These are phyloP conservation scores for Phrynocephalus guinanensis DNA, from an alignment of 2,797 vertebrate species.

Conservation along the genomic window DNA sequence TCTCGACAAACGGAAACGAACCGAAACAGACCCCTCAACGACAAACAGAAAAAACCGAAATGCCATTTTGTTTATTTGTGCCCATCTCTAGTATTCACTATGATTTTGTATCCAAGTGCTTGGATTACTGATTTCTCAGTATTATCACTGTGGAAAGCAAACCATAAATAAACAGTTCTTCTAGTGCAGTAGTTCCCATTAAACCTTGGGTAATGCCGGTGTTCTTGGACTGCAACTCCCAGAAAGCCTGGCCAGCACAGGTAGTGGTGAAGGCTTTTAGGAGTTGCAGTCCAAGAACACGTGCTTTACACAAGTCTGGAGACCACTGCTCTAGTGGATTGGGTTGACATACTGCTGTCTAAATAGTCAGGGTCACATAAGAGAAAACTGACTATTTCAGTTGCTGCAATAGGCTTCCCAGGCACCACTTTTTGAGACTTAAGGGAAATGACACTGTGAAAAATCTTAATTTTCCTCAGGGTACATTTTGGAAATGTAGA, in stretches of 20 bases:
- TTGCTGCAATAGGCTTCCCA: slow-evolving; percentile 38
- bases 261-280: too few relatives aligned
- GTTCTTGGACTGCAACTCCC: too few relatives aligned
- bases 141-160: neutral
- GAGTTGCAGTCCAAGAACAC: too few relatives aligned
- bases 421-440: slow-evolving; percentile 18
- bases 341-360: slow-evolving; percentile 23
- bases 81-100: too few relatives aligned
- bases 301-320: too few relatives aligned
- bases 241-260: too few relatives aligned
- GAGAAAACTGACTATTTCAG: slow-evolving; percentile 1
- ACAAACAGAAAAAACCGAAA: too few relatives aligned
- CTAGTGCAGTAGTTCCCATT: too few relatives aligned
- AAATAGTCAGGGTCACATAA: neutral
- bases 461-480: neutral
- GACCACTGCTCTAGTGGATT: slow-evolving; percentile 32
- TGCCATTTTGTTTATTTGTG: too few relatives aligned
- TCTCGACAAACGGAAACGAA: too few relatives aligned
- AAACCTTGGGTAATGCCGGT: too few relatives aligned
- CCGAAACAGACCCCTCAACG: too few relatives aligned
- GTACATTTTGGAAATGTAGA: neutral
- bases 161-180: slow-evolving; percentile 10
- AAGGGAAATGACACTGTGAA: neutral
- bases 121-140: neutral
- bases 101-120: neutral